Percentiles rank a stretch among this genome's conserved stretches.
Conservation (phyloP, 1,140 invertebrate species). For the Neelides sp. region DNA sequence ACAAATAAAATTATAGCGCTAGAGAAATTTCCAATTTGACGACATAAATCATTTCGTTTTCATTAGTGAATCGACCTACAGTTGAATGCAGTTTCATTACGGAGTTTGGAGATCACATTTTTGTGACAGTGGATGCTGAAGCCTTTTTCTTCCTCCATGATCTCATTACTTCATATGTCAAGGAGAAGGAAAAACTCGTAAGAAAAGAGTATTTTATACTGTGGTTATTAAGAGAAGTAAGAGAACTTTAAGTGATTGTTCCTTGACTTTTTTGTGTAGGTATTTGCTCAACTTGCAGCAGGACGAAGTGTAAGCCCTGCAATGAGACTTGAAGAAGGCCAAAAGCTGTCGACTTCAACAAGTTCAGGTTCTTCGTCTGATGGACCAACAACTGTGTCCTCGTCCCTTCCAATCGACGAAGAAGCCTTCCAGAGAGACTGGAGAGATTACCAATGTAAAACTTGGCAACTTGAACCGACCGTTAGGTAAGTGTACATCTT, state of each 20-base stretch:
- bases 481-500: slow-evolving; percentile 55
- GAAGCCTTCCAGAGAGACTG: slow-evolving; percentile 61
- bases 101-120: slow-evolving; percentile 96
- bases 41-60: slow-evolving; percentile 27
- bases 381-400: neutral
- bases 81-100: slow-evolving; percentile 95
- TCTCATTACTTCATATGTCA: slow-evolving; percentile 87
- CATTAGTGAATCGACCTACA: slow-evolving; percentile 64
- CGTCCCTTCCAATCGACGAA: slow-evolving; percentile 10
- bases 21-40: no score
- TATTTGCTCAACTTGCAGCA: slow-evolving; percentile 28
- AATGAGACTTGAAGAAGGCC: slow-evolving; percentile 13
- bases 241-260: neutral
- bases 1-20: no score
- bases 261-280: slow-evolving; percentile 6
- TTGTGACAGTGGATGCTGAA: slow-evolving; percentile 93
- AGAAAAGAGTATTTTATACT: slow-evolving; percentile 33
- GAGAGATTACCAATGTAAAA: slow-evolving; percentile 84
- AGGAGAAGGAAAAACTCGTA: slow-evolving; percentile 75
- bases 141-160: slow-evolving; percentile 96
- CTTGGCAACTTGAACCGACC: slow-evolving; percentile 95
- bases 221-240: neutral
- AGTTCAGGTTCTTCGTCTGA: slow-evolving; percentile 12
- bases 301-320: slow-evolving; percentile 26
- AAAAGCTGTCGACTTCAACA: slow-evolving; percentile 4